Conservation (phyloP, 2,888 invertebrate genomes). For the Entomobrya proxima region DNA sequence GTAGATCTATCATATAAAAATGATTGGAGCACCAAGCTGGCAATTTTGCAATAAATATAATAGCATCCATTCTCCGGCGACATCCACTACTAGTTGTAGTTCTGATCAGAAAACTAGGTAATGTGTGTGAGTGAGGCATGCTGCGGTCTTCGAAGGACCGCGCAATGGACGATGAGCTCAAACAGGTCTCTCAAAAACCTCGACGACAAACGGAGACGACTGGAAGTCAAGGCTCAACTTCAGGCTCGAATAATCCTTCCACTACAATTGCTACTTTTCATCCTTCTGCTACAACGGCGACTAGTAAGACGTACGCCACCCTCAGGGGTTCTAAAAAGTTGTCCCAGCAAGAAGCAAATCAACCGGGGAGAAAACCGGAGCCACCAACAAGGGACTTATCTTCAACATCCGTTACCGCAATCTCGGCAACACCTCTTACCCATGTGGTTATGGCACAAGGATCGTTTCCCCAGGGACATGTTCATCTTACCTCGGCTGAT, state of each 20-base stretch:
- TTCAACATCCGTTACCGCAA: constrained; percentile 54
- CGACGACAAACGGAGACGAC: constrained; percentile 50
- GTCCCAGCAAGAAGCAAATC: constrained; percentile 47
- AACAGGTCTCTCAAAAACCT: constrained; percentile 64
- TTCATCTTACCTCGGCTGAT: constrained; percentile 60
- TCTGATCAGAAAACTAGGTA: constrained; percentile 69
- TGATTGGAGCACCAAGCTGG: constrained; percentile 54
- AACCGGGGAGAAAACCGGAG: constrained; percentile 56
- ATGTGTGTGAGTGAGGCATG: constrained; percentile 75
- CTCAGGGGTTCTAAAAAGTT: constrained; percentile 67
- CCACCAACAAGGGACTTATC: constrained; percentile 62
- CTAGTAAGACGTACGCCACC: constrained; percentile 64
- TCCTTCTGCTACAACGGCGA: constrained; percentile 35
- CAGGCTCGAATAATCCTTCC: constrained; percentile 68
- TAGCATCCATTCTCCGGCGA: constrained; percentile 3
- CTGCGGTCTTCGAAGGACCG: constrained; percentile 75
- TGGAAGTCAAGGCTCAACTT: constrained; percentile 66
- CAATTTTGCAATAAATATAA: constrained; percentile 53
- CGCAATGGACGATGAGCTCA: constrained; percentile 74
- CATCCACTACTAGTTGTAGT: constrained; percentile 52
- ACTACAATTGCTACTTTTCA: constrained; percentile 51
- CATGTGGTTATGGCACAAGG: constrained; percentile 65
- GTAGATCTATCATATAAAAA: constrained; percentile 60
- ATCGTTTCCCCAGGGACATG: constrained; percentile 61
- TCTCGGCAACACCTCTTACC: constrained; percentile 65